phyloP scores from a whole-genome alignment of 2,888 invertebrate genomes.

The Nomada fabriciana region DNA sequence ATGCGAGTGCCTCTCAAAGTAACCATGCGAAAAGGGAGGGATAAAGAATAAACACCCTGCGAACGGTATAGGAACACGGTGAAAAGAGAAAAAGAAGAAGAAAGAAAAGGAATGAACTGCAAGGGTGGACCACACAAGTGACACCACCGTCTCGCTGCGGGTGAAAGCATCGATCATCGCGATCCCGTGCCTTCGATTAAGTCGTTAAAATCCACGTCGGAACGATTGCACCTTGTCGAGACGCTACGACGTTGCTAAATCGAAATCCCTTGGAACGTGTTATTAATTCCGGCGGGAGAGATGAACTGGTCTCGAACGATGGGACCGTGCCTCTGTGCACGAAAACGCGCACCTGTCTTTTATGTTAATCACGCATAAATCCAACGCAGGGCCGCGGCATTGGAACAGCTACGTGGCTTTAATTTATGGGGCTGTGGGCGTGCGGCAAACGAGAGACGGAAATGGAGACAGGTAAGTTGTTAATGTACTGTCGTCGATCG shows the following conservation, averaged over 20 bases:
- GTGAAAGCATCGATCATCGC: conserved; percentile 54
- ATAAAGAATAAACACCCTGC: background rate
- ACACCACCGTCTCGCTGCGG: conserved; percentile 36
- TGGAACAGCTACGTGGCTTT: conserved; percentile 29
- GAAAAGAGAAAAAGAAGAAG: no score
- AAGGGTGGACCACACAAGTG: conserved; percentile 67
- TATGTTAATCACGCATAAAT: conserved; percentile 68
- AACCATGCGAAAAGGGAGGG: conserved; percentile 20
- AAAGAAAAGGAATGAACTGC: conserved; percentile 1
- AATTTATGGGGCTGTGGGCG: conserved; percentile 60
- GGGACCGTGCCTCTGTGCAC: conserved; percentile 19
- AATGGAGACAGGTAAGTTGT: conserved; percentile 32
- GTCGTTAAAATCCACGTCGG: conserved; percentile 54
- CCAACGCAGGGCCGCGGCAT: conserved; percentile 28
- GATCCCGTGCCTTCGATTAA: conserved; percentile 61
- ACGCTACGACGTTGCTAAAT: conserved; percentile 37
- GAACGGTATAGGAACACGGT: no score
- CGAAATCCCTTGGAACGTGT: conserved; percentile 52
- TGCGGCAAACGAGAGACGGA: conserved; percentile 20
- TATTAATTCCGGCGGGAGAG: conserved; percentile 57
- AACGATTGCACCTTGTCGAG: conserved; percentile 61
- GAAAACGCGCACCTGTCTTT: conserved; percentile 63
- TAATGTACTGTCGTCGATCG: conserved; percentile 21
- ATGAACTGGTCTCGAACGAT: background rate
- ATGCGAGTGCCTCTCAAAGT: conserved; percentile 34